Evolutionary conservation across 2,113 vertebrate genomes (phyloP), one percentile per base, ranked within the genome.

Genomic region (Phasianus colchicus): DNA sequence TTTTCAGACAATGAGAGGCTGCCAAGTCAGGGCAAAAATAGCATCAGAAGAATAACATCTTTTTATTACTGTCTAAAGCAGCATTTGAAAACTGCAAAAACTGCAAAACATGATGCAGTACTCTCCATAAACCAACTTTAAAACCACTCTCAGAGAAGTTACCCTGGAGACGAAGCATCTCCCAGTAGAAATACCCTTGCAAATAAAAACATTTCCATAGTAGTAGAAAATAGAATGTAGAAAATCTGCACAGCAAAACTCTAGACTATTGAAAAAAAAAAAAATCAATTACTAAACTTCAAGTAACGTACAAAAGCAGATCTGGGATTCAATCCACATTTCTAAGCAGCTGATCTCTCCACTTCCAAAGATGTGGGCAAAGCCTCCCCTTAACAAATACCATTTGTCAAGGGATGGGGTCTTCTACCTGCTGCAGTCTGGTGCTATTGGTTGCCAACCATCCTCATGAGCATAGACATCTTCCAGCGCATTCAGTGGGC

Each of bases 171-270:
- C 14, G 76, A 92, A 82, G 45, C 36, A 71, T 89, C 13, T 73
- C 84, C 58, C 58, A 76, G 0, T 10, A 36, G 74, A 92, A 94
- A 87, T 34, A 45, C 6, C 57, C 55, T 13, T 69, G 45, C 54
- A 86, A 92, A 88, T 67, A 48, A 84, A 72, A 78, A 15, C 38
- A 83, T 83, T 92, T 92, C 69, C 74, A 66, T 48, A 63, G 21
- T 15, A 75, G n/a, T 25, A 72, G 43, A 75, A 66, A 74, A 54
- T 16, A 54, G 14, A 54, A 54, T 10, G 27, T 8, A 78, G 70
- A 86, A 88, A 81, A 86, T 34, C 18, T 54, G 21, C 70, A 78
- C 25, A 72, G 66, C 63, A 82, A 66, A 89, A 84, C 72, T 45
- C 40, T n/a, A 90, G 10, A 8, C 64, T 76, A 48, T 30, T 61